Conservation (phyloP, 2,113 vertebrate species). For the Cromileptes altivelis region DNA sequence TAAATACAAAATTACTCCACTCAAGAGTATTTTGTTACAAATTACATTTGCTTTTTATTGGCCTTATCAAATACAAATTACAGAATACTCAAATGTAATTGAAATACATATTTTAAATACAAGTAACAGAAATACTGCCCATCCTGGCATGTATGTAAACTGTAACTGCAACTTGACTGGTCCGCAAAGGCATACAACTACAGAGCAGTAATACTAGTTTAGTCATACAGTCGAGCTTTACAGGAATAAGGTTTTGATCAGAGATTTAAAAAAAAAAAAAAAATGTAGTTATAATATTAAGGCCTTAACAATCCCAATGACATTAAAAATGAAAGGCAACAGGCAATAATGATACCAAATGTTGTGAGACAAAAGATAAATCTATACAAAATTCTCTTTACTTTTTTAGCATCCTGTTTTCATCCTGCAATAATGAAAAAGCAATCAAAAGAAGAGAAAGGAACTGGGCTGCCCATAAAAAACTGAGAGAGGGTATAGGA, state of each 20-base stretch:
- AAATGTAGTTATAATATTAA: background rate
- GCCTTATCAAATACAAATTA: no score
- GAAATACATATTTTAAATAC: no score
- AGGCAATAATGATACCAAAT: constrained; percentile 20
- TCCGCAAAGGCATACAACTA: no score
- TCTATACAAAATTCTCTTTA: constrained; percentile 6
- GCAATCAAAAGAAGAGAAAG: constrained; percentile 6
- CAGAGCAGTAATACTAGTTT: no score
- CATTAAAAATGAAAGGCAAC: background rate
- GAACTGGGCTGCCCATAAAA: constrained; percentile 19
- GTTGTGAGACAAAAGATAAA: constrained; percentile 20
- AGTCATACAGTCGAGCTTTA: background rate
- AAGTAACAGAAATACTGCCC: no score
- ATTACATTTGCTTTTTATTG: no score
- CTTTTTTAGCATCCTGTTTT: constrained; percentile 52
- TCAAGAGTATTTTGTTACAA: no score
- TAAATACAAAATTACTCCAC: no score
- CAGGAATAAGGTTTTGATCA: background rate
- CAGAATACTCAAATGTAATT: no score
- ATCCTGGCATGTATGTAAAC: no score
- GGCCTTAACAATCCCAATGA: background rate
- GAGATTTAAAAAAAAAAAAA: background rate
- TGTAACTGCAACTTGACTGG: no score
- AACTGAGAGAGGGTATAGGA: constrained; percentile 17
- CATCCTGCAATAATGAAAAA: constrained; percentile 28